Evolutionary conservation across 2,113 vertebrate species (phyloP).

Genomic region (Callocephalon fimbriatum): DNA sequence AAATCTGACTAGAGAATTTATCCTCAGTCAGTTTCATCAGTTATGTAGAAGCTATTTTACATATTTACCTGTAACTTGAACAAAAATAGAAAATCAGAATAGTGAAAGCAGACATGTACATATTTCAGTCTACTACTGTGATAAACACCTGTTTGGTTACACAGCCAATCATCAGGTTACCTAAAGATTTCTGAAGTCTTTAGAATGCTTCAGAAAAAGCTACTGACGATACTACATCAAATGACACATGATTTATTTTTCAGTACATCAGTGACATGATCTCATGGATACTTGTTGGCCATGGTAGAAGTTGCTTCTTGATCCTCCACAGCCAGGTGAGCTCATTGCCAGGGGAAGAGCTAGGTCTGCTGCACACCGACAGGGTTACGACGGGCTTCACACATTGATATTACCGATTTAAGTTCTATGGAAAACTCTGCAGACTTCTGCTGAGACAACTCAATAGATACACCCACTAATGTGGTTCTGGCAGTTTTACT

Average conservation of each 20-base stretch:
- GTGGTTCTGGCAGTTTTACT: not conserved
- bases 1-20: not conserved
- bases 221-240: not conserved
- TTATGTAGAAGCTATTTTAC: not conserved
- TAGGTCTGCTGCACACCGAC: not conserved
- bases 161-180: not conserved
- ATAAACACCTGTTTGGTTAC: not conserved
- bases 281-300: not conserved
- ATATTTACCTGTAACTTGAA: not conserved
- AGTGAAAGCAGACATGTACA: rapidly evolving
- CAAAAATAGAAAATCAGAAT: not conserved
- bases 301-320: not conserved
- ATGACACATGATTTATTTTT: not conserved
- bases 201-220: rapidly evolving
- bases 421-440: not conserved
- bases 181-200: not conserved
- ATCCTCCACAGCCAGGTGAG: not conserved
- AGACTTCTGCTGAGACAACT: not conserved
- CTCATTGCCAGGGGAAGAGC: not conserved
- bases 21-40: not conserved
- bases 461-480: not conserved
- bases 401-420: not conserved
- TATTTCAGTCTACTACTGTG: not conserved
- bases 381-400: not conserved
- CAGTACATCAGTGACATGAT: rapidly evolving